phyloP scores from a whole-genome alignment of 1,140 invertebrate genomes.

The Cotesia vestalis region DNA sequence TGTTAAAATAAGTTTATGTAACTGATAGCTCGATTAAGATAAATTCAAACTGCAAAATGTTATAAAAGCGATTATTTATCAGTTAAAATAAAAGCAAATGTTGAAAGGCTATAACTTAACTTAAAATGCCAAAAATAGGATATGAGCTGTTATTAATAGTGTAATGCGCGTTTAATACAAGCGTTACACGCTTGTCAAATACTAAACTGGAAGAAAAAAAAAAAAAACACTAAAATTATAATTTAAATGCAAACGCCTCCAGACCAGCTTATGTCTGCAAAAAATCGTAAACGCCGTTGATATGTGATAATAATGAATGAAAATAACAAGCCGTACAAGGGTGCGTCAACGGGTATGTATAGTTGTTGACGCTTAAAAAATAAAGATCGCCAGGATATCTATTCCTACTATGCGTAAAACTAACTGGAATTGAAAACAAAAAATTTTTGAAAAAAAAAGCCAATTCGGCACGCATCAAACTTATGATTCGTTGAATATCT shows the following conservation, averaged over 20 bases:
- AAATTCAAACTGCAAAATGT: too few species aligned
- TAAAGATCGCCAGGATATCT: conserved; percentile 9
- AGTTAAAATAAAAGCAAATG: too few species aligned
- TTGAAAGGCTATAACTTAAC: too few species aligned
- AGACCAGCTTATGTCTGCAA: conserved; percentile 40
- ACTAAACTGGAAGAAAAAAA: neutral
- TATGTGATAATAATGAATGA: neutral
- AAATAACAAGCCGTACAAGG: conserved; percentile 16
- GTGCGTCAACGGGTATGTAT: conserved; percentile 1
- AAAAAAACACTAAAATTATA: conserved; percentile 21
- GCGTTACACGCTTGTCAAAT: neutral
- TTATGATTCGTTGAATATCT: conserved; percentile 17
- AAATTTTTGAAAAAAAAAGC: conserved; percentile 11
- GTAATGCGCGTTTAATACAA: too few species aligned
- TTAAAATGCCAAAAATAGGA: too few species aligned
- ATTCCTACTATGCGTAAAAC: conserved; percentile 12
- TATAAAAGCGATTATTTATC: too few species aligned
- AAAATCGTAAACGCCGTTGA: conserved; percentile 5
- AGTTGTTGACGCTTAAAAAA: neutral
- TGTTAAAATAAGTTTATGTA: too few species aligned
- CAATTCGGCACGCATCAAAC: conserved; percentile 25
- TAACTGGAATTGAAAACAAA: neutral
- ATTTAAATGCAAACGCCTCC: conserved; percentile 45
- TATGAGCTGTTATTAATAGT: too few species aligned
- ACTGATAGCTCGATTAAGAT: too few species aligned